phyloP scores from a whole-genome alignment of 2,797 vertebrate genomes.

The Schizopygopsis malacanthus region DNA sequence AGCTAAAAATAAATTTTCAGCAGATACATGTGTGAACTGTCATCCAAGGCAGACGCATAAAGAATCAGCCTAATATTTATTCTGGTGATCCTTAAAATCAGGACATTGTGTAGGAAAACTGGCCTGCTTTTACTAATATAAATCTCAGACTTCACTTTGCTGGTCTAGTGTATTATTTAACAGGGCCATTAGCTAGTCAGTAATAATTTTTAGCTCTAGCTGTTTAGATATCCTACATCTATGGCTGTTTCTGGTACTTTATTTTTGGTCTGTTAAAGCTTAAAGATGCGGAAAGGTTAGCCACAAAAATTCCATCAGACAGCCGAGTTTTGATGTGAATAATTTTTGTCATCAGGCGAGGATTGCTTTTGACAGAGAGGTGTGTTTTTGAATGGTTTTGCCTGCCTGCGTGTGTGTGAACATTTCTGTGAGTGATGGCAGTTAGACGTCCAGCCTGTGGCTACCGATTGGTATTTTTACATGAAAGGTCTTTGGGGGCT shows the following conservation, averaged over 20 bases:
- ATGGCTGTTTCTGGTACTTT: constrained; percentile 4
- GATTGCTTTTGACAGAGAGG: constrained; percentile 40
- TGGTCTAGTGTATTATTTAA: constrained; percentile 48
- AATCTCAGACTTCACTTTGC: constrained; percentile 43
- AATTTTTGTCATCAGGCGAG: constrained; percentile 24
- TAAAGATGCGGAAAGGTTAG: constrained; percentile 23
- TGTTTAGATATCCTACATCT: constrained; percentile 34
- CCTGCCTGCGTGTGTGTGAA: constrained; percentile 14
- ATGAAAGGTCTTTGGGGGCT: constrained; percentile 35
- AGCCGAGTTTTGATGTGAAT: constrained; percentile 27
- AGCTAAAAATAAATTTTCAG: constrained; percentile 1
- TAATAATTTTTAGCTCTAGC: constrained; percentile 35
- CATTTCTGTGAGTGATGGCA: constrained; percentile 32
- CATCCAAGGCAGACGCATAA: neutral
- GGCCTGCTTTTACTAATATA: constrained; percentile 38
- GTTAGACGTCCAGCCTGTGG: constrained; percentile 31
- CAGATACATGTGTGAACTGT: neutral
- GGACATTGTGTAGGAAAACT: constrained; percentile 35
- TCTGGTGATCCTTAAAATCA: constrained; percentile 18
- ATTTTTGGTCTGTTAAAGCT: constrained; percentile 17
- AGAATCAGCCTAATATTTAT: constrained; percentile 18
- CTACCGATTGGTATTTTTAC: constrained; percentile 38
- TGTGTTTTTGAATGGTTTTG: constrained; percentile 32
- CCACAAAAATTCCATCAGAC: constrained; percentile 29
- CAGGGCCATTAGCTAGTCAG: constrained; percentile 42